Percentiles rank a stretch among this genome's conserved stretches.
These are phyloP conservation scores for Malurus splendens DNA, from an alignment of 2,797 vertebrate species.

Conservation along the genomic window DNA sequence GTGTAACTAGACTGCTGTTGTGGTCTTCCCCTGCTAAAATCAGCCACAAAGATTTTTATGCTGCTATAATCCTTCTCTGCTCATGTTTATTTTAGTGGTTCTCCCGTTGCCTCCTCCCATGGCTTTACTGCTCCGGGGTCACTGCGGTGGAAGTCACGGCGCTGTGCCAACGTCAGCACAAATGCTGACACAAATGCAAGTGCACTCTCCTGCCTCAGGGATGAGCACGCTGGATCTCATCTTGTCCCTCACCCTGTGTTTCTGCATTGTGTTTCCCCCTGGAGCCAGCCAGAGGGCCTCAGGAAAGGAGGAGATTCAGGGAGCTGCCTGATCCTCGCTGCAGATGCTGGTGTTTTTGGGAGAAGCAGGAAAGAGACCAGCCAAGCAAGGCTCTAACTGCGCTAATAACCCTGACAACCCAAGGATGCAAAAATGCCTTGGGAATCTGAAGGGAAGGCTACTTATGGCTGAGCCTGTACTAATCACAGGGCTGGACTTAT, in stretches of 20 bases:
- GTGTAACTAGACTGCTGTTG: not conserved
- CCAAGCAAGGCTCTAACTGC: not conserved
- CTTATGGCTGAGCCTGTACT: not conserved
- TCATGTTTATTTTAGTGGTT: not conserved
- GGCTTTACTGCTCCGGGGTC: not conserved
- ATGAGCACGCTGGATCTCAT: fast-evolving
- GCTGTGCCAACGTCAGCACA: fast-evolving
- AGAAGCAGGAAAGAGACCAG: not conserved
- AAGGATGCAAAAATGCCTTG: not conserved
- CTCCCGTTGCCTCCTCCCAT: not conserved
- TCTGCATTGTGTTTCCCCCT: not conserved
- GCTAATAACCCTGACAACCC: not conserved
- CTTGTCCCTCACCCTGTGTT: not conserved
- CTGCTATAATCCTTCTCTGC: not conserved
- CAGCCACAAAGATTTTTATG: not conserved
- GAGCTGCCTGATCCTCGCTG: not conserved
- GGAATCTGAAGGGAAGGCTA: not conserved
- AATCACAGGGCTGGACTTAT: not conserved
- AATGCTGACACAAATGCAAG: not conserved
- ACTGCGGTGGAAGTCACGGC: fast-evolving
- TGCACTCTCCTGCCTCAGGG: not conserved
- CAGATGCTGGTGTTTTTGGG: not conserved
- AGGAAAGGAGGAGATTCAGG: not conserved
- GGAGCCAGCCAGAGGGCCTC: not conserved
- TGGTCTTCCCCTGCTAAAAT: not conserved